Conservation (phyloP, 2,888 invertebrate genomes). For the Campoplex nolae region DNA sequence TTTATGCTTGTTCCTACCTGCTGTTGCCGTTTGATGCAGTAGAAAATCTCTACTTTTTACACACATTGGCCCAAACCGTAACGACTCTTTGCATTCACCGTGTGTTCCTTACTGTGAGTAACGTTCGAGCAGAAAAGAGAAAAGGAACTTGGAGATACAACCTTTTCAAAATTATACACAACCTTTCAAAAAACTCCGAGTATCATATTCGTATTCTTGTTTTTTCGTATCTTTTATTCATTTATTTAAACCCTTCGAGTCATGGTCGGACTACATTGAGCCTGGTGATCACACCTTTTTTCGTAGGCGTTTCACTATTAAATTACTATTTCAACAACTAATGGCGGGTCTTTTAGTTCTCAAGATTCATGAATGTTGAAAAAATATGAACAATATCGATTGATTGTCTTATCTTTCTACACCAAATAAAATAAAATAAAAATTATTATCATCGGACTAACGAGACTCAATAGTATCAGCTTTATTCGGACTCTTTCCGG, state of each 20-base stretch:
- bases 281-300: no score
- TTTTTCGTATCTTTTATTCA: neutral
- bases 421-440: no score
- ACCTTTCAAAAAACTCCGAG: neutral
- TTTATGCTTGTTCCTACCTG: neutral
- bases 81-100: conserved; percentile 22
- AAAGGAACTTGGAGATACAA: neutral
- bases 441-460: neutral
- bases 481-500: neutral
- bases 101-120: neutral
- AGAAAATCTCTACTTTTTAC: conserved; percentile 38
- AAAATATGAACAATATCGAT: no score
- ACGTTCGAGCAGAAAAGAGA: neutral
- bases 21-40: conserved; percentile 49
- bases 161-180: conserved; percentile 6
- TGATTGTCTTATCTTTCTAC: no score
- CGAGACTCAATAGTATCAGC: neutral
- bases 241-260: neutral
- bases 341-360: no score
- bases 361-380: no score
- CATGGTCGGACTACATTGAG: no score
- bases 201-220: neutral
- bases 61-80: conserved; percentile 24
- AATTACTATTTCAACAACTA: no score
- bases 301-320: no score